Base-by-base conservation (phyloP, 2,113 vertebrate species). In the Serilophus lunatus region DNA sequence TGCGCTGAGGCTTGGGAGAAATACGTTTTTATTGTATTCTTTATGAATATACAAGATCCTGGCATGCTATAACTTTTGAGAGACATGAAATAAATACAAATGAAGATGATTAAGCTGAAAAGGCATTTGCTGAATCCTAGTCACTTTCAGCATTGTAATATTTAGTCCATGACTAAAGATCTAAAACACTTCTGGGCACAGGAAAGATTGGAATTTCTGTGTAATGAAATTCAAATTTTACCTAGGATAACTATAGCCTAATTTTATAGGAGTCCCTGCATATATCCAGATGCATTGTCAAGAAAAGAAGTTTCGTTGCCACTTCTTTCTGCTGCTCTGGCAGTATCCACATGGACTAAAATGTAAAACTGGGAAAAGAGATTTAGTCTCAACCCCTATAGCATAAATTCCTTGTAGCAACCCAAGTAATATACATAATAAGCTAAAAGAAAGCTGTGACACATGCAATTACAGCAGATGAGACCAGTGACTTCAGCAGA, bases 381-480 rank as follows among this genome's bases (percentile, higher is more conserved):
- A 75, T 54, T 61, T 80, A 69, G 54, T 61, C 33, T 82, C 33
- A 88, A 40, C 49, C 71, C 77, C n/a, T 60, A 24, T 20, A 72
- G 36, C 42, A 96, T 38, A 90, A 93, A 97, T 91, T 81, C 70
- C 29, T 90, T 81, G 16, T 90, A 96, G 50, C 79, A 88, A 86
- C 11, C 13, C 76, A 95, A 95, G 70, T 81, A 93, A 95, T 94
- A 68, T 59, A 60, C 71, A 81, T 91, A 96, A 96, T 92, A 81
- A 96, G 50, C n/a, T 94, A 91, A 94, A 94, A 96, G 83, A 93
- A 90, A 83, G 23, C 91, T 64, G 54, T 97, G 78, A 86, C 83
- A 90, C 64, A 94, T 92, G 57, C 61, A 96, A 91, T 96, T 95
- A 96, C 29, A 92, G 40, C 45, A 93, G 95, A 95, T 96, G 80